Percentiles rank a stretch among this genome's conserved stretches.
Conservation (phyloP, 2,113 vertebrate species). For the Damaliscus lunatus region DNA sequence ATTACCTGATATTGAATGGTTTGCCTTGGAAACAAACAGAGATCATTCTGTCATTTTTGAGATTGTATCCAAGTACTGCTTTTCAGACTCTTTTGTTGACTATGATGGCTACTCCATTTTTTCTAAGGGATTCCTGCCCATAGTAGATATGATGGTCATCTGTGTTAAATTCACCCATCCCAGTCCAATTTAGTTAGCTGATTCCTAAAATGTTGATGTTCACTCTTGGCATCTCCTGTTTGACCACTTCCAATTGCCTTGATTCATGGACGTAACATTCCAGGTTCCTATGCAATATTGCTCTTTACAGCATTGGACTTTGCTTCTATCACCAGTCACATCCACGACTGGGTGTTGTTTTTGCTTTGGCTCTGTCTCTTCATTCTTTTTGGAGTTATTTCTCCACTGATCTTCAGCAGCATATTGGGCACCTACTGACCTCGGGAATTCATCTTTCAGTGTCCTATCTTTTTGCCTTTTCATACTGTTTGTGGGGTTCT, state of each 20-base stretch:
- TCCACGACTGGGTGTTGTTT: background rate
- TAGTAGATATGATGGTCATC: background rate
- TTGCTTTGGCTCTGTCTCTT: background rate
- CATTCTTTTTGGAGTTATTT: background rate
- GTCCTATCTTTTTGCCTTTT: accelerated
- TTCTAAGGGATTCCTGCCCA: background rate
- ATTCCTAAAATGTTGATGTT: background rate
- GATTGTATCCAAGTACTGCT: background rate
- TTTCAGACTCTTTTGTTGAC: background rate
- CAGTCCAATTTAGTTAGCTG: background rate
- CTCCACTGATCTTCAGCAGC: background rate
- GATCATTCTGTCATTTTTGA: background rate
- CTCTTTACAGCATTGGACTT: background rate
- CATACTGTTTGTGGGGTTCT: background rate
- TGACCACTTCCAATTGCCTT: background rate
- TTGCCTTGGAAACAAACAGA: background rate
- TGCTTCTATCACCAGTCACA: background rate
- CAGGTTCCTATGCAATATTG: background rate
- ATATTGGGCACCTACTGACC: background rate
- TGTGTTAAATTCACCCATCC: background rate
- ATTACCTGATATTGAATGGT: background rate
- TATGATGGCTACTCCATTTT: background rate
- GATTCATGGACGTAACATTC: background rate
- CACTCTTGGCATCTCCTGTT: background rate
- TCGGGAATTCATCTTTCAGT: background rate